Percentiles rank a stretch among this genome's conserved stretches.
phyloP scores from a whole-genome alignment of 1,140 invertebrate genomes.

The Pinna nobilis region DNA sequence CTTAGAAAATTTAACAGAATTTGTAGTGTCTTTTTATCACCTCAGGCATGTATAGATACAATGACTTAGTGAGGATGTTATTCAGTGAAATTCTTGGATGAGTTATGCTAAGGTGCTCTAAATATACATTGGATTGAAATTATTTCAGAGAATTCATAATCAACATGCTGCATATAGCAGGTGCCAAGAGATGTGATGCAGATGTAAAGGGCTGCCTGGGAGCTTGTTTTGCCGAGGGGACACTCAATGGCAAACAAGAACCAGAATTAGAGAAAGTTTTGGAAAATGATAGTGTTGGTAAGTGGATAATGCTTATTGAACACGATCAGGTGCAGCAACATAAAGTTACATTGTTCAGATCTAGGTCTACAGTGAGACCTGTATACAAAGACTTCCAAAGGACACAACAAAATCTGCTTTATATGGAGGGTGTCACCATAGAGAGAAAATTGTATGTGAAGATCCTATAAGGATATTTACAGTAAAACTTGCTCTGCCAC shows the following conservation, averaged over 20 bases:
- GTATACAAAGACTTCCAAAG: background rate
- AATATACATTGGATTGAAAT: background rate
- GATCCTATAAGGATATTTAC: background rate
- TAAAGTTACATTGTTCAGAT: background rate
- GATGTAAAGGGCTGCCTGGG: conserved; percentile 78
- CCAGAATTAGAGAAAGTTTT: conserved; percentile 50
- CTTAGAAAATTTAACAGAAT: too few relatives aligned
- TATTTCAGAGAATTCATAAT: conserved; percentile 80
- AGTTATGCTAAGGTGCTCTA: too few relatives aligned
- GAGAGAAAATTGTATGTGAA: background rate
- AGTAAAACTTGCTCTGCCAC: background rate
- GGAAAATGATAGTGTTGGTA: conserved; percentile 60
- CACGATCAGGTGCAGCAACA: background rate
- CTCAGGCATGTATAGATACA: too few relatives aligned
- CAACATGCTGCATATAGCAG: conserved; percentile 89
- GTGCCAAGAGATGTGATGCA: conserved; percentile 83
- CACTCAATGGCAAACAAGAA: conserved; percentile 74
- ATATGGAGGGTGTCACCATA: background rate
- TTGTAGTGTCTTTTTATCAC: too few relatives aligned
- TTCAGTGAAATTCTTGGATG: too few relatives aligned
- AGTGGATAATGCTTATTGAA: background rate
- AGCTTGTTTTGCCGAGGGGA: conserved; percentile 76
- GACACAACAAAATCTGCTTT: background rate
- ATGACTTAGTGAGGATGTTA: too few relatives aligned
- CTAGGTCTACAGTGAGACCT: background rate